A percentile compares a stretch with the other conserved stretches of the same genome.
These are phyloP conservation scores for Sussaba pulchella DNA, from an alignment of 2,888 invertebrate species.

Conservation along the genomic window DNA sequence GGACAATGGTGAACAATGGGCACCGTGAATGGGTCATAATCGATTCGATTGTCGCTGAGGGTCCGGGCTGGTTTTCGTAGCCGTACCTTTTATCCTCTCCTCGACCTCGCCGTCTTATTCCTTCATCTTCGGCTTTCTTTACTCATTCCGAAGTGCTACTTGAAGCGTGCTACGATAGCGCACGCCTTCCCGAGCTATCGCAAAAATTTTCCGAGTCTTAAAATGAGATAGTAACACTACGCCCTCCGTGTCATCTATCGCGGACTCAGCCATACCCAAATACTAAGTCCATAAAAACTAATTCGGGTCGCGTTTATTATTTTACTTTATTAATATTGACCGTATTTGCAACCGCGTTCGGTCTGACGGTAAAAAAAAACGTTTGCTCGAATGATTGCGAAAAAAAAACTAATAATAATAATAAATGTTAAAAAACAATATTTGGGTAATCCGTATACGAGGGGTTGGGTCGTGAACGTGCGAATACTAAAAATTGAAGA, in stretches of 20 bases:
- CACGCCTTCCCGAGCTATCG: neutral
- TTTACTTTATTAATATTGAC: slow-evolving; percentile 21
- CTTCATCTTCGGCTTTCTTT: neutral
- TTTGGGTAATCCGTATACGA: neutral
- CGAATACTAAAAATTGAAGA: neutral
- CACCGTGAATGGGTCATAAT: slow-evolving; percentile 75
- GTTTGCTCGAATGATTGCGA: neutral
- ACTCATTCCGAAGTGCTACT: slow-evolving; percentile 29
- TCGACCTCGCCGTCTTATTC: slow-evolving; percentile 11
- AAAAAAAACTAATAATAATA: neutral
- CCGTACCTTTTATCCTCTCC: slow-evolving; percentile 21
- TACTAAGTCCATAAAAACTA: slow-evolving; percentile 43
- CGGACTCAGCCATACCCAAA: neutral
- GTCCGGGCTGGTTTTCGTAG: slow-evolving; percentile 63
- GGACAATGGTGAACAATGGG: slow-evolving; percentile 73
- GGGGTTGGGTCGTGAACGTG: neutral
- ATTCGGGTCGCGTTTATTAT: slow-evolving; percentile 11
- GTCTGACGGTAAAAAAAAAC: neutral
- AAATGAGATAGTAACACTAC: neutral
- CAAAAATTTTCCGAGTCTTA: slow-evolving; percentile 6
- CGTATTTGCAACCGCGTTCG: neutral
- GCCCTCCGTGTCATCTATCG: neutral
- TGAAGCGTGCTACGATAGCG: slow-evolving; percentile 3
- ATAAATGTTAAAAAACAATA: neutral
- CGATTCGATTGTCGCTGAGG: slow-evolving; percentile 77